Evolutionary conservation across 1,140 invertebrate species (phyloP).

Genomic region (Oncopodura yosiiana): DNA sequence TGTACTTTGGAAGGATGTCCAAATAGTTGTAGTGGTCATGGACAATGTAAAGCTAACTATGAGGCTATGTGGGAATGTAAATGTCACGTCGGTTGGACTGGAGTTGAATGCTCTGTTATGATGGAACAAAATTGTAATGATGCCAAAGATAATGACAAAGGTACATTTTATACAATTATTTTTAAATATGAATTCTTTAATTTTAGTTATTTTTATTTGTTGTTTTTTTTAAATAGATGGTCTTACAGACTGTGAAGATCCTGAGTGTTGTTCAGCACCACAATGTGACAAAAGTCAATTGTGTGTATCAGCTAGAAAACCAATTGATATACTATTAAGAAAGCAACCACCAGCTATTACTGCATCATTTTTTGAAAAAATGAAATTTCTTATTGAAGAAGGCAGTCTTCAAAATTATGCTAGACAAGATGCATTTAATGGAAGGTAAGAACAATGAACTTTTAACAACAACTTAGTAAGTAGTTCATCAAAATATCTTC

Average conservation of each 20-base stretch:
- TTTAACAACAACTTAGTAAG: too few relatives aligned
- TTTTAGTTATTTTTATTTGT: background rate
- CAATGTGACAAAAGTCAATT: constrained; percentile 74
- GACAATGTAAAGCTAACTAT: constrained; percentile 64
- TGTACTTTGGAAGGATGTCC: constrained; percentile 94
- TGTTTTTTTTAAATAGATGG: constrained; percentile 60
- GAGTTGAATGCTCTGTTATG: constrained; percentile 76
- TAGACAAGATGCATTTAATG: constrained; percentile 85
- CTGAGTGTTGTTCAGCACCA: constrained; percentile 80
- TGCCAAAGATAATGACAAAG: constrained; percentile 89
- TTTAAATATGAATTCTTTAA: background rate
- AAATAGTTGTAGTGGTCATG: constrained; percentile 73
- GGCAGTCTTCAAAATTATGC: constrained; percentile 95
- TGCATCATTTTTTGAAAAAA: constrained; percentile 93
- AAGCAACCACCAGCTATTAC: constrained; percentile 92
- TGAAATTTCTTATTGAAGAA: constrained; percentile 96
- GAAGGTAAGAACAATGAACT: constrained; percentile 88
- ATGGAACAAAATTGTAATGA: constrained; percentile 88
- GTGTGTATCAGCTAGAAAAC: constrained; percentile 83
- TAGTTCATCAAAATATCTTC: too few relatives aligned
- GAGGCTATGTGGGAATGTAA: constrained; percentile 82
- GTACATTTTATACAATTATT: constrained; percentile 44
- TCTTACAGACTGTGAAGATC: constrained; percentile 90
- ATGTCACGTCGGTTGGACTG: constrained; percentile 89
- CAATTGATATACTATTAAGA: constrained; percentile 81